Evolutionary conservation across 2,888 invertebrate species (phyloP).

Genomic region (Eucriotettix oculatus): DNA sequence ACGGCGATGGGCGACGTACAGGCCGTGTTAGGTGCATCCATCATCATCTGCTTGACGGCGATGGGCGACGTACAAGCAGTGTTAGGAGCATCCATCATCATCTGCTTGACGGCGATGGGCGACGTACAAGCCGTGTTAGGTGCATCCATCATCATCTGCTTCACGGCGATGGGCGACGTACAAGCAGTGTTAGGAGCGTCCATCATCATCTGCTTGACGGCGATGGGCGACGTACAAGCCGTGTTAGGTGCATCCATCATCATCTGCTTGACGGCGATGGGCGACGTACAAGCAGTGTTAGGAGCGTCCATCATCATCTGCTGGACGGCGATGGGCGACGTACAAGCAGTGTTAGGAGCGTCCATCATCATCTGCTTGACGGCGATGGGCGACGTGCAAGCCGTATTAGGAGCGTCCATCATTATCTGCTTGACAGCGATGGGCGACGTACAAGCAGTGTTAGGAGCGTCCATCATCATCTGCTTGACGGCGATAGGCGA

Average conservation of each 20-base stretch:
- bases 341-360: background rate
- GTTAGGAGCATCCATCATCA: background rate
- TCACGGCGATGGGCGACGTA: slow-evolving; percentile 7
- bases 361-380: slow-evolving; percentile 5
- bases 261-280: background rate
- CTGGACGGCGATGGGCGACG: background rate
- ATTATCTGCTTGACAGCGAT: slow-evolving; percentile 7
- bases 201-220: background rate
- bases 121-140: background rate
- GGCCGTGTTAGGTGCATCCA: background rate
- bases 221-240: background rate
- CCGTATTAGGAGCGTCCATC: background rate
- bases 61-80: slow-evolving; percentile 2
- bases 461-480: too few relatives aligned
- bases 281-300: background rate
- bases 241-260: background rate
- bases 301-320: background rate
- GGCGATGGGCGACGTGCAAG: slow-evolving; percentile 3
- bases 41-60: slow-evolving; percentile 6
- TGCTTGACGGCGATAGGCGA: too few relatives aligned
- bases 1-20: background rate
- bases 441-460: slow-evolving; percentile 4
- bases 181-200: background rate
- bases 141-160: slow-evolving; percentile 6
- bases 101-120: background rate